phyloP scores from a whole-genome alignment of 2,113 vertebrate species.

The Etheostoma cragini region DNA sequence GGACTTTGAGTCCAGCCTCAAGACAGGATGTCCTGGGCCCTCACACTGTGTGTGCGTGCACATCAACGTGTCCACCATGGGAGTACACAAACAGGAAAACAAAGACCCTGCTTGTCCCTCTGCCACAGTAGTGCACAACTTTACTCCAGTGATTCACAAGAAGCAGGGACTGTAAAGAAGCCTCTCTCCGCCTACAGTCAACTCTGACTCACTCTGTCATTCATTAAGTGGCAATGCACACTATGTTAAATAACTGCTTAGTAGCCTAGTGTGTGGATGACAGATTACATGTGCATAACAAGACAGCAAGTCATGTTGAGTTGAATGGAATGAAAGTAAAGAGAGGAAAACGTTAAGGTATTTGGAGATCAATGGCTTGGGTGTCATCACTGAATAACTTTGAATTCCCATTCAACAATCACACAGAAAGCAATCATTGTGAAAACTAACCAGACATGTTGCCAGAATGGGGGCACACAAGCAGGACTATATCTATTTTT shows the following conservation, averaged over 20 bases:
- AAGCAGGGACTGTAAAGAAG: constrained; percentile 8
- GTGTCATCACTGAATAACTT: not conserved
- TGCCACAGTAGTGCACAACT: constrained; percentile 31
- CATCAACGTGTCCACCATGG: constrained; percentile 33
- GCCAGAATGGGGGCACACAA: no score
- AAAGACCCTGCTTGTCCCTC: constrained; percentile 68
- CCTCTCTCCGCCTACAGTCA: not conserved
- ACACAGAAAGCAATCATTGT: not conserved
- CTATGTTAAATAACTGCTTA: not conserved
- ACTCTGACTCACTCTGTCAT: not conserved
- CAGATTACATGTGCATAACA: not conserved
- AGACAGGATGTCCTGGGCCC: constrained; percentile 14
- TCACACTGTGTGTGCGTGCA: constrained; percentile 43
- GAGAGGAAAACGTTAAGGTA: not conserved
- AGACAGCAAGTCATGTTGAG: not conserved
- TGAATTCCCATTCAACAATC: not conserved
- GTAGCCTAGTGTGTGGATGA: not conserved
- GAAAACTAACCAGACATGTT: not conserved
- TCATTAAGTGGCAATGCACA: not conserved
- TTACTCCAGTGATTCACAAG: constrained; percentile 28
- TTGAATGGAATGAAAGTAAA: not conserved
- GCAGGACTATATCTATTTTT: not conserved
- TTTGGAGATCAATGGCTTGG: not conserved
- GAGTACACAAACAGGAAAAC: constrained; percentile 49
- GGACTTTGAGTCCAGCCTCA: constrained; percentile 68